A percentile compares a stretch with the other conserved stretches of the same genome.
Conservation (phyloP, 2,797 vertebrate genomes). For the Falco columbarius region DNA sequence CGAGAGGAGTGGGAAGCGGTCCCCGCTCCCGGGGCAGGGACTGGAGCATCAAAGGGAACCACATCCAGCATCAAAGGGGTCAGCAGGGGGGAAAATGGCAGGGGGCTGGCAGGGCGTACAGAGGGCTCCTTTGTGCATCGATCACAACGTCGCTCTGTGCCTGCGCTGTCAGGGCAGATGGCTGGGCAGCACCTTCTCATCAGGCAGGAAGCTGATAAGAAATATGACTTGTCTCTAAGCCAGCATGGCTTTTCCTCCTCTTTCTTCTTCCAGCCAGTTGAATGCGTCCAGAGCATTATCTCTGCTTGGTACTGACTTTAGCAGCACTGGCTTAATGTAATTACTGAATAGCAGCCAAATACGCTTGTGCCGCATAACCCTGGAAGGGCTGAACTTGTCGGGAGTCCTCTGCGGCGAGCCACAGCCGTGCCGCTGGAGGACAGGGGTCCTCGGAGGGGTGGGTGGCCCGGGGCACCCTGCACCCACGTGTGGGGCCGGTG, state of each 20-base stretch:
- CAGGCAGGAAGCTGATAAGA: slow-evolving; percentile 68
- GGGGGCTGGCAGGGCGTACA: slow-evolving; percentile 35
- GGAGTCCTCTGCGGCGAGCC: background rate
- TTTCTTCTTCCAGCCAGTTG: slow-evolving; percentile 59
- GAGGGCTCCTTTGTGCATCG: slow-evolving; percentile 26
- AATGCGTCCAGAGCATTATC: slow-evolving; percentile 57
- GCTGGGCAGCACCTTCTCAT: slow-evolving; percentile 63
- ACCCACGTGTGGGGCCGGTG: accelerated
- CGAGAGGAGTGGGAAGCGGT: background rate
- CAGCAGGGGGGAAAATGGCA: background rate
- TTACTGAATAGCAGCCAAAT: slow-evolving; percentile 62
- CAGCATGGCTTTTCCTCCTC: slow-evolving; percentile 58
- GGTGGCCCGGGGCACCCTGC: background rate
- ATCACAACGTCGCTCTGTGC: slow-evolving; percentile 49
- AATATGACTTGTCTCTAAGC: slow-evolving; percentile 67
- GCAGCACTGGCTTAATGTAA: slow-evolving; percentile 56
- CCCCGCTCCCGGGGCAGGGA: background rate
- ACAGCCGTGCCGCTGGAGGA: accelerated
- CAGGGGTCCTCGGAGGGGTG: background rate
- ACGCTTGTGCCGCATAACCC: background rate
- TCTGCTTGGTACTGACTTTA: slow-evolving; percentile 55
- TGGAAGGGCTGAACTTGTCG: background rate
- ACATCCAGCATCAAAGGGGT: slow-evolving; percentile 28
- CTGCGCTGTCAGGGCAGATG: slow-evolving; percentile 11
- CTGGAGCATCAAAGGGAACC: slow-evolving; percentile 17